Evolutionary conservation across 2,888 invertebrate genomes (phyloP), one percentile per base, ranked within the genome.

Genomic region (Harpalus rufipes): DNA sequence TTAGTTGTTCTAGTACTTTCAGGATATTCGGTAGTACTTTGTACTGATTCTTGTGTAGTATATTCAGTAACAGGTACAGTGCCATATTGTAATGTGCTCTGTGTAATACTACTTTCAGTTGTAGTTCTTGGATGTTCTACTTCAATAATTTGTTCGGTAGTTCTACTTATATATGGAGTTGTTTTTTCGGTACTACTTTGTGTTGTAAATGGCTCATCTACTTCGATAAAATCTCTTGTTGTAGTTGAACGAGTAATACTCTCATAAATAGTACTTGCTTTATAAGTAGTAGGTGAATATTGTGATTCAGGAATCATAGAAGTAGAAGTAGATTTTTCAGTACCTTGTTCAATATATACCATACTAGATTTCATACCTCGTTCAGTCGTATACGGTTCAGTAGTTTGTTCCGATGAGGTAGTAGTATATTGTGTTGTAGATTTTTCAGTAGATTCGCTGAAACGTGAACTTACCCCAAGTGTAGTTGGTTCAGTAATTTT

Each of bases 311-410:
- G 86, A 72, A 8, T 25, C 63, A 61, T 76, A 14, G 72, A 80
- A 18, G 78, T 72, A 65, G 80, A 39, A 65, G 84, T 74, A 25
- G 85, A 61, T 21, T 59, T 59, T 6, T 39, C 65, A 18, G 14
- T 86, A 39, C 61, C 79, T 72, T 83, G 21, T 61, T 83, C 86
- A 65, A 85, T 32, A 32, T 32, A 63, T 3, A 63, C 63, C 8
- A 63, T 63, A 25, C 63, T 86, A 32, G 81, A 81, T 21, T 85
- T 85, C 81, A 84, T 81, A 44, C 76, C 51, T 65, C 72, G 76
- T 51, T 56, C 58, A 14, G 79, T 79, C 0, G 63, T 63, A 10
- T 21, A 25, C 8, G 25, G 0, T 63, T 63, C 21, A 21, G 61
- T 63, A 21, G 61, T 21, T 32, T 32, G 3, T 32, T 32, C 32